These are phyloP conservation scores for Hypocryptadius cinnamomeus DNA, from an alignment of 2,113 vertebrate species.

Conservation along the genomic window DNA sequence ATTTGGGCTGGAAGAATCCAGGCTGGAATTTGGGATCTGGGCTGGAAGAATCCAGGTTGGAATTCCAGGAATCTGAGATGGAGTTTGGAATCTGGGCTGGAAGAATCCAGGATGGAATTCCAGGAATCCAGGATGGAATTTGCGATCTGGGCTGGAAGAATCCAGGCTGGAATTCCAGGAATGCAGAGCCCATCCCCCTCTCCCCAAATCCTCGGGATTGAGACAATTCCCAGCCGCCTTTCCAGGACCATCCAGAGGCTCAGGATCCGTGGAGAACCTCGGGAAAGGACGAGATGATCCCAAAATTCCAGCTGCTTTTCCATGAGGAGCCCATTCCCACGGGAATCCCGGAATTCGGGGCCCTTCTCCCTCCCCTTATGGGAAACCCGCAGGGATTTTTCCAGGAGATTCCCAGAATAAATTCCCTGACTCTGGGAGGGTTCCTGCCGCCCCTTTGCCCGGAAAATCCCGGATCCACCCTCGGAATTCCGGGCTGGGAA, in stretches of 20 bases:
- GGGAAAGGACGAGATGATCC: background rate
- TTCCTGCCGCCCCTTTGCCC: background rate
- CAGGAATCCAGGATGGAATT: background rate
- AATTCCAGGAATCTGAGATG: too few species aligned
- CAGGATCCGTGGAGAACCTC: background rate
- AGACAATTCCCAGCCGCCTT: background rate
- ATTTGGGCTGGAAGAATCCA: background rate
- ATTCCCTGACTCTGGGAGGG: background rate
- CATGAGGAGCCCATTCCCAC: background rate
- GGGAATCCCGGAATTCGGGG: background rate
- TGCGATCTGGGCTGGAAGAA: too few species aligned
- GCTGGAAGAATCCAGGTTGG: background rate
- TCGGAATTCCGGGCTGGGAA: background rate
- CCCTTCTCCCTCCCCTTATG: background rate
- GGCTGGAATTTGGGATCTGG: background rate
- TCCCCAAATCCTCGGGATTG: background rate
- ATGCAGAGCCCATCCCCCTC: background rate
- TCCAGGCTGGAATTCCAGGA: background rate
- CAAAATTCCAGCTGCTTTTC: background rate
- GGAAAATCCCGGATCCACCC: fast-evolving
- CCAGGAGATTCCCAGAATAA: background rate
- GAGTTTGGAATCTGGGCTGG: too few species aligned
- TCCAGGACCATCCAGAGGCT: background rate
- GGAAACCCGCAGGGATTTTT: background rate
- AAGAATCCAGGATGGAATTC: background rate